Conservation (phyloP, 2,797 vertebrate species). For the Sphenodon punctatus region DNA sequence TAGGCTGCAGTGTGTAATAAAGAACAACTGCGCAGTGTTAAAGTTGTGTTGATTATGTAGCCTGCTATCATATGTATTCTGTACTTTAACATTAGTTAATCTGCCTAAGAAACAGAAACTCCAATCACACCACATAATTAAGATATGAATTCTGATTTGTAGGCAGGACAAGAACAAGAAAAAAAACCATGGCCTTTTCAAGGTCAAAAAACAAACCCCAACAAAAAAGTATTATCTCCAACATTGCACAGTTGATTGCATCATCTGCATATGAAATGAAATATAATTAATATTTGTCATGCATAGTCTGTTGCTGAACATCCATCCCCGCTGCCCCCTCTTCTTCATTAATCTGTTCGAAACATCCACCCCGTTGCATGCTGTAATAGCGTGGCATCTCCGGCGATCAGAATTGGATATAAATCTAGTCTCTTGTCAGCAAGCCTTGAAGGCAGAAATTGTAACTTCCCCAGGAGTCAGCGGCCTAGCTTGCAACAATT, state of each 20-base stretch:
- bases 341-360: slow-evolving; percentile 14
- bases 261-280: slow-evolving; percentile 47
- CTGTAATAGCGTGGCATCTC: slow-evolving; percentile 5
- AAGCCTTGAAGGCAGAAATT: slow-evolving; percentile 7
- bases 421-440: slow-evolving; percentile 25
- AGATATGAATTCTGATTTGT: not conserved
- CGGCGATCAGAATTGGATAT: slow-evolving; percentile 7
- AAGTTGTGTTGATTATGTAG: not conserved
- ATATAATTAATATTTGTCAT: slow-evolving; percentile 31
- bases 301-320: slow-evolving; percentile 8
- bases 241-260: slow-evolving; percentile 21
- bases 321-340: not conserved
- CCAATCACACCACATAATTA: not conserved
- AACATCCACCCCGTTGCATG: slow-evolving; percentile 3
- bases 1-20: not conserved
- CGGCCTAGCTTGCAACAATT: not conserved
- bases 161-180: not conserved
- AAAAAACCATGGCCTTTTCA: not conserved
- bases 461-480: not conserved
- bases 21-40: accelerated
- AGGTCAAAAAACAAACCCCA: slow-evolving; percentile 46
- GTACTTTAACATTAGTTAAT: not conserved
- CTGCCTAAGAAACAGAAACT: not conserved
- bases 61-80: not conserved
- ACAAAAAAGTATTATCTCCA: not conserved